Evolutionary conservation across 2,113 vertebrate genomes (phyloP), one percentile per base, ranked within the genome.

Genomic region (Thalassarche chlororhynchos): DNA sequence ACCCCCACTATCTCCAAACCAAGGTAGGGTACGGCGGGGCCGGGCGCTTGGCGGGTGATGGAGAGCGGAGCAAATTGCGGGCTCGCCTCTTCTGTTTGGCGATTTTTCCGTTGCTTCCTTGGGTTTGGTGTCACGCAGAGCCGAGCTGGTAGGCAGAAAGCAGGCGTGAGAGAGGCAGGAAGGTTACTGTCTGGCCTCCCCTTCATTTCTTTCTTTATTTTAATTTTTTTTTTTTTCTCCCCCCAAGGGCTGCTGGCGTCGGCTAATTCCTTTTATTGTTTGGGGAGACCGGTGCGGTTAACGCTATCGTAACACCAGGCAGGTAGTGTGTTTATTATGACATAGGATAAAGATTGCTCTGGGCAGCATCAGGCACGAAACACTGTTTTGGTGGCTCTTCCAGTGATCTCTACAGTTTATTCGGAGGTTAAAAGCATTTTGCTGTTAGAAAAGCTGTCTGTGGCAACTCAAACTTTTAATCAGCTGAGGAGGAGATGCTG

Each of bases 1-100:
- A 99, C 97, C 99, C 99, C 98, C 99, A 99, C 98, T 99, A 99
- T 98, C 99, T 99, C 98, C 99, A 99, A 99, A 99, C 99, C 98
- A 99, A 99, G 99, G 99, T 99, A 99, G 82, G 99, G 95, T 40
- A 70, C 94, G 95, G 92, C 80, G 68, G 87, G 69, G 88, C 95
- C 95, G 94, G 96, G 93, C 92, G 75, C 96, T 96, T n/a, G 95
- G 91, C 78, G 95, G 97, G 97, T 52, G 96, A 77, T 94, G 96
- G 95, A 65, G 92, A 93, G 94, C 78, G 57, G 92, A 87, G 95
- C 89, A 25, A 74, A 93, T 83, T 47, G 80, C 84, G 54, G 77
- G 58, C 64, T 95, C 84, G 87, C 64, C 68, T 28, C 87, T 60
- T 5, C 66, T 46, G 9, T 32, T 8, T 1, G 65, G 89, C 58